Conservation (phyloP, 2,113 vertebrate species). For the mouse (Mus musculus) region DNA sequence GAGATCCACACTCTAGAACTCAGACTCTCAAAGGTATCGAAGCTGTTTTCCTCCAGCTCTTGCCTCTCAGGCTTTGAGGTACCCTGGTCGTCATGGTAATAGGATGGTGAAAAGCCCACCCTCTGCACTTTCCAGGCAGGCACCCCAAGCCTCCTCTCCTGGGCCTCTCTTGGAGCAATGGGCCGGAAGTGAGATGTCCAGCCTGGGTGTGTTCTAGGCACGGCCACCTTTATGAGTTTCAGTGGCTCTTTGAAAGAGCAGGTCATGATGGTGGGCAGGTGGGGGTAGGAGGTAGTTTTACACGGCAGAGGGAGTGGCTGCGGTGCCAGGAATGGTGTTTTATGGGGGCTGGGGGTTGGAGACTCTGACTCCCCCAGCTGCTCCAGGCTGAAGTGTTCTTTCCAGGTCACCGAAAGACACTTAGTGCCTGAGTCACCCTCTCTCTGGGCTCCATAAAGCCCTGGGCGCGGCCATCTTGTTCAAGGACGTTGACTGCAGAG, state of each 20-base stretch:
- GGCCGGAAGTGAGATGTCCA: conserved; percentile 70
- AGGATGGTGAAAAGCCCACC: not conserved
- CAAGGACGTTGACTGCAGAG: conserved; percentile 54
- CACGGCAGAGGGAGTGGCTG: conserved; percentile 76
- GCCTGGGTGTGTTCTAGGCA: conserved; percentile 57
- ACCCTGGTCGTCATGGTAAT: conserved; percentile 1
- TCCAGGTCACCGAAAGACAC: conserved; percentile 82
- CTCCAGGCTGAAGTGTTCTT: conserved; percentile 77
- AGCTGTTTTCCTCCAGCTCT: not conserved
- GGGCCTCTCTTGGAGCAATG: not conserved
- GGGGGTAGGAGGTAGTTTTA: conserved; percentile 82
- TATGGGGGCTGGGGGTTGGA: conserved; percentile 83
- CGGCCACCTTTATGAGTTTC: conserved; percentile 81
- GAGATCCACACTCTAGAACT: not conserved
- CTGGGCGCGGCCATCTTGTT: conserved; percentile 83
- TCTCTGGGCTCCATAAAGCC: conserved; percentile 81
- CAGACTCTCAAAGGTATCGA: not conserved
- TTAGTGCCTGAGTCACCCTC: conserved; percentile 81
- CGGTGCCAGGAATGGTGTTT: conserved; percentile 80
- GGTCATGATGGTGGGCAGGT: conserved; percentile 71
- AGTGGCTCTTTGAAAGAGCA: conserved; percentile 80
- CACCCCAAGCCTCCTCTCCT: not conserved
- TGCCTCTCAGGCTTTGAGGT: not conserved
- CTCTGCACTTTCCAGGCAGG: not conserved
- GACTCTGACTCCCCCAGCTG: conserved; percentile 81